These are phyloP conservation scores for Aspidiotus destructor DNA, from an alignment of 2,888 invertebrate genomes.

Conservation along the genomic window DNA sequence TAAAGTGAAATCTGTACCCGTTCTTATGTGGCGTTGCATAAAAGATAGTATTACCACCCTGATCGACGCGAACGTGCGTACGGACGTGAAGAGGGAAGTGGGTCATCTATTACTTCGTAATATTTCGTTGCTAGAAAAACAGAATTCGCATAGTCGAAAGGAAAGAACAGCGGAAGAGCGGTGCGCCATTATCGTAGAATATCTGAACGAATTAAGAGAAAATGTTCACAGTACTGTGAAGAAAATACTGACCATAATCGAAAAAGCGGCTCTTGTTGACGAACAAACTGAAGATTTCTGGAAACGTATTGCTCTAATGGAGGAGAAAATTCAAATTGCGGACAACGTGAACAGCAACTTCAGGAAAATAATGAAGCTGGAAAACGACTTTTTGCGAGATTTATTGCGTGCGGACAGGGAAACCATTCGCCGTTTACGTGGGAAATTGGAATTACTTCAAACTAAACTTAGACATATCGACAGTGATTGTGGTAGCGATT, in stretches of 20 bases:
- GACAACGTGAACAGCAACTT: conserved; percentile 6
- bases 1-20: too few species aligned
- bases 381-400: not conserved
- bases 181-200: not conserved
- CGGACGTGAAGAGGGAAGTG: not conserved
- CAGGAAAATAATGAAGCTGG: not conserved
- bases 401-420: not conserved
- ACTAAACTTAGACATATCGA: not conserved
- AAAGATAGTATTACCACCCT: not conserved
- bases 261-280: not conserved
- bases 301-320: not conserved
- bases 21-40: not conserved
- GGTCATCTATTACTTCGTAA: not conserved
- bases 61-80: not conserved
- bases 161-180: not conserved
- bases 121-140: not conserved
- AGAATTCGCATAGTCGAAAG: not conserved
- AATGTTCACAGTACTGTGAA: not conserved
- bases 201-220: not conserved
- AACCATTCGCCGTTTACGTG: not conserved
- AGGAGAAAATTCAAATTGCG: not conserved
- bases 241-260: not conserved
- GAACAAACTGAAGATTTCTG: not conserved
- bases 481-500: too few species aligned
- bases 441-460: not conserved